Evolutionary conservation across 2,113 vertebrate species (phyloP), one percentile per base, ranked within the genome.

Genomic region (Anseranas semipalmata): DNA sequence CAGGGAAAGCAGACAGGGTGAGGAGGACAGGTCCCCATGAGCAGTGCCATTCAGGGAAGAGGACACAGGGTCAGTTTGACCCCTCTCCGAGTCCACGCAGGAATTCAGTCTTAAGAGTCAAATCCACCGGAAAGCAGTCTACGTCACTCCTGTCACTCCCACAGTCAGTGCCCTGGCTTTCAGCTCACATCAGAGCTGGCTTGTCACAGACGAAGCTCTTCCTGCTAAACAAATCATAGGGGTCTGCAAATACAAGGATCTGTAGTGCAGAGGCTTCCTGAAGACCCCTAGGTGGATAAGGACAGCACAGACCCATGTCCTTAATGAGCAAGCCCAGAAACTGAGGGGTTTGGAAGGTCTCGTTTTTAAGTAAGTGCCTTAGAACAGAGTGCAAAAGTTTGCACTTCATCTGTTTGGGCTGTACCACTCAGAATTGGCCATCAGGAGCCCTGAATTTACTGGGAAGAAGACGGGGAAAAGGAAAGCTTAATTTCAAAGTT

Each of bases 401-500:
- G 39, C 76, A 45, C 52, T 60, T 86, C 37, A 53, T 60, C 83
- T 90, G 39, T 8, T 70, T 5, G 2, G 78, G 24, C 19, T 20
- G 1, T 32, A 62, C 28, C 18, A 24, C 66, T 73, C 68, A 62
- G 59, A 81, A 50, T 63, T 80, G 58, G 37, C 72, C 77, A 28
- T 15, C 56, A 66, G 85, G 19, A 70, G 63, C 55, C 35, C 48
- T 67, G 21, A 45, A 77, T 81, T 84, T 65, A 77, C 17, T 28
- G 7, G 14, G 24, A 88, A 88, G 21, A 66, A 45, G 33, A 67
- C 60, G 78, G 92, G 32, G 15, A 74, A 80, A 82, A 81, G 9
- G 35, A 95, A 93, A 86, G 50, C 60, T 78, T 81, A 55, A 66
- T 93, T 94, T 93, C 68, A n/a, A 32, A 93, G 20, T 74, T 52